Conservation (phyloP, 37 sponge, comb jelly and placozoan species). For the Tethya wilhelma region DNA sequence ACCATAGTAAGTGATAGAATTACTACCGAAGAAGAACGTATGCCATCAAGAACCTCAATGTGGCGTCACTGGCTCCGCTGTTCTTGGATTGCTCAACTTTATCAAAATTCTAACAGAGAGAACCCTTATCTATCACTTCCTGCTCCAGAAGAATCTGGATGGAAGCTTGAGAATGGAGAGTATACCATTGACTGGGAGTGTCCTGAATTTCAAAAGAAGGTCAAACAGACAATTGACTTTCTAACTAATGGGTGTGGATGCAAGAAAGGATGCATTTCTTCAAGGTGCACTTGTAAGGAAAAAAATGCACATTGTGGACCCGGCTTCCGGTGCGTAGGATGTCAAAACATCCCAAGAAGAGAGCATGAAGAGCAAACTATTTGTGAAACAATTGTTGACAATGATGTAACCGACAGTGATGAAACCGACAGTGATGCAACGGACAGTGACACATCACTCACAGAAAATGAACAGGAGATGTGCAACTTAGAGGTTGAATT, state of each 20-base stretch:
- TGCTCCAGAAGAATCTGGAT: not conserved
- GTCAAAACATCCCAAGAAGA: not conserved
- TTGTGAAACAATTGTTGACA: too few species aligned
- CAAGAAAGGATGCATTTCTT: slow-evolving; percentile 5
- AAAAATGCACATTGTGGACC: not conserved
- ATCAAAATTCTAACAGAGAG: not conserved
- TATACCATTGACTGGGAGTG: slow-evolving; percentile 8
- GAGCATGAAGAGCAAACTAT: not conserved
- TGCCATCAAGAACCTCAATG: not conserved
- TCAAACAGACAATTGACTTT: not conserved
- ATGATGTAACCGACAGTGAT: too few species aligned
- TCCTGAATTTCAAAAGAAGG: not conserved
- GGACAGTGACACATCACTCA: too few species aligned
- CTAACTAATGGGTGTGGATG: slow-evolving; percentile 12
- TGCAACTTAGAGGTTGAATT: too few species aligned
- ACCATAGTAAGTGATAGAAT: not conserved
- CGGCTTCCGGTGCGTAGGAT: not conserved
- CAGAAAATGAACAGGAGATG: too few species aligned
- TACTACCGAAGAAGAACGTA: not conserved
- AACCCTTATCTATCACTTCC: too few species aligned
- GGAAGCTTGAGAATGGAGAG: not conserved
- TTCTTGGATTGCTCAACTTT: not conserved
- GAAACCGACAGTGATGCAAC: too few species aligned
- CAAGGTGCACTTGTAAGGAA: not conserved
- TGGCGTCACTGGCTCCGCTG: slow-evolving; percentile 11